Base-by-base conservation (phyloP, 2,797 vertebrate species). In the Hyperoplus immaculatus region DNA sequence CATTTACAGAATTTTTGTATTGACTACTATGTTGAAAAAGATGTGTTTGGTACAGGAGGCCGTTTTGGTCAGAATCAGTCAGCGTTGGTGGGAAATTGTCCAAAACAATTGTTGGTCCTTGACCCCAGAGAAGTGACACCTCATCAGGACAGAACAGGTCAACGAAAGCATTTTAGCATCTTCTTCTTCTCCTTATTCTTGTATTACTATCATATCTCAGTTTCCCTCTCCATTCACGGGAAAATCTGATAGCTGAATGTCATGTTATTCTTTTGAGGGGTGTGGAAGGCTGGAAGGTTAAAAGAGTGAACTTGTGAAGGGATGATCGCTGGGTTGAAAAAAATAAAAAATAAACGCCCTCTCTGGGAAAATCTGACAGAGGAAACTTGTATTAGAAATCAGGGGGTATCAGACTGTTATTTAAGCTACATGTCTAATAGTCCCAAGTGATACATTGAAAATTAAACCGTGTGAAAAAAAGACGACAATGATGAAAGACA, bases 251-350 rank as follows among this genome's bases (percentile, higher is more conserved):
- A 55, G 41, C 49, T 50, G 3, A 58, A 59, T 5, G 56, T 64
- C n/a, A 1, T 82, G 60, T 84, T 90, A 60, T 89, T 83, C 42
- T 84, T 80, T 55, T 14, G 6, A 69, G 38, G 77, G 82, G 77
- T 83, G 85, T 71, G 76, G 81, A 57, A 67, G 60, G 75, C 47
- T 69, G 15, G 66, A 72, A 84, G 80, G 81, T 88, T 64, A 77
- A 41, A 84, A 29, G 56, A 36, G 60, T 54, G 50, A 75, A 64
- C 83, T 78, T 29, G 47, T 66, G 66, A 78, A 77, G 55, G 75
- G 85, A 86, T 80, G 57, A 75, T 68, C 0, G 5, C 54, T 69
- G 61, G 67, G 21, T 36, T 53, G 77, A 81, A 79, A 65, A 81
- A 58, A 13, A 10, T 45, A 6, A 45, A 45, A 45, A 11, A 45